Evolutionary conservation across 1,140 invertebrate genomes (phyloP).

Genomic region (Dendroctonus valens): DNA sequence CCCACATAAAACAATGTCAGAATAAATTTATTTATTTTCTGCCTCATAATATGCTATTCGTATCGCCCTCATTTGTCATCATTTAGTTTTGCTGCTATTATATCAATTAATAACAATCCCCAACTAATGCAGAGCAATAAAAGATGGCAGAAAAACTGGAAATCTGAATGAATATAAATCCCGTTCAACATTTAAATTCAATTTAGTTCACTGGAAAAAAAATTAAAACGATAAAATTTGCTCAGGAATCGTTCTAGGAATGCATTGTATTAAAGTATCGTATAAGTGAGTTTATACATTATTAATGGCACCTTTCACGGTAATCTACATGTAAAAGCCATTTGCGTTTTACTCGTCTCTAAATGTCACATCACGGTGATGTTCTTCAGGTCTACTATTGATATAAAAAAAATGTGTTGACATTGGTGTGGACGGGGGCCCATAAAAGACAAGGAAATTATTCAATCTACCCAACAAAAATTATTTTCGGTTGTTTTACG

Average conservation of each 20-base stretch:
- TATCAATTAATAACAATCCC: too few relatives aligned
- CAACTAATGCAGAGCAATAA: too few relatives aligned
- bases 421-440: constrained; percentile 21
- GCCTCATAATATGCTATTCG: too few relatives aligned
- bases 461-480: constrained; percentile 21
- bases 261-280: constrained; percentile 7
- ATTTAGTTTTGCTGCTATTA: too few relatives aligned
- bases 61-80: too few relatives aligned
- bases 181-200: too few relatives aligned
- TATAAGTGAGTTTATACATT: constrained; percentile 4
- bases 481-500: constrained; percentile 23
- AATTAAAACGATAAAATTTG: too few relatives aligned
- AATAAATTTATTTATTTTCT: too few relatives aligned
- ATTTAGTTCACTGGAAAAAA: too few relatives aligned
- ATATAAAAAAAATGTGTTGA: constrained; percentile 29
- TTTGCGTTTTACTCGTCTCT: constrained; percentile 10
- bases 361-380: constrained; percentile 19
- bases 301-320: constrained; percentile 11
- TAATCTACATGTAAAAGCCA: constrained; percentile 12
- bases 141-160: too few relatives aligned
- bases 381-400: constrained; percentile 16
- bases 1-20: background rate
- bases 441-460: constrained; percentile 18
- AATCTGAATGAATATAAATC: too few relatives aligned
- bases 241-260: too few relatives aligned